phyloP scores from a whole-genome alignment of 2,797 vertebrate species.

The Alcedo quadribrachys region DNA sequence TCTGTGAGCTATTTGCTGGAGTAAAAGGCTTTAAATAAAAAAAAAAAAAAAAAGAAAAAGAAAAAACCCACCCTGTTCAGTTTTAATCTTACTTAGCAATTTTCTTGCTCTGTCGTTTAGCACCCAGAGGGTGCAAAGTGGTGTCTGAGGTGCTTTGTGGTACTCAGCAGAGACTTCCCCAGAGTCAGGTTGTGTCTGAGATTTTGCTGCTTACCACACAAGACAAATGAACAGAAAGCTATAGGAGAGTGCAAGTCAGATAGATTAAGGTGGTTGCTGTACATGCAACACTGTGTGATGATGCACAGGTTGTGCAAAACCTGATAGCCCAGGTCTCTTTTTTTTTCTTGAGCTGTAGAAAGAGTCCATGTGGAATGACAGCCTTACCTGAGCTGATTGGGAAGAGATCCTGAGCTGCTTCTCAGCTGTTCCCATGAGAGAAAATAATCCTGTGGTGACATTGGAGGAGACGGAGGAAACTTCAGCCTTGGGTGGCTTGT shows the following conservation, averaged over 20 bases:
- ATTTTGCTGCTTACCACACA: background rate
- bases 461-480: background rate
- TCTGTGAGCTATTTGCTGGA: conserved; percentile 50
- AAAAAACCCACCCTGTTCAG: background rate
- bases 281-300: background rate
- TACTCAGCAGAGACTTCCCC: background rate
- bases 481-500: background rate
- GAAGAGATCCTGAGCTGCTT: background rate
- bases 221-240: background rate
- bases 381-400: background rate
- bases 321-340: background rate
- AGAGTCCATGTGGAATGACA: background rate
- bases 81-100: background rate
- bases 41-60: background rate
- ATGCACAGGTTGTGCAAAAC: background rate
- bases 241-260: background rate
- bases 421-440: background rate
- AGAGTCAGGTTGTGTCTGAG: background rate
- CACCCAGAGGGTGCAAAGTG: background rate
- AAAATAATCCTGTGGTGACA: background rate
- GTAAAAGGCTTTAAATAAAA: conserved; percentile 1
- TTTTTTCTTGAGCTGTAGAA: background rate
- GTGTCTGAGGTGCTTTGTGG: background rate
- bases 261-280: background rate
- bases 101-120: background rate